phyloP scores from a whole-genome alignment of 1,140 invertebrate genomes.

The Cryptotermes secundus region DNA sequence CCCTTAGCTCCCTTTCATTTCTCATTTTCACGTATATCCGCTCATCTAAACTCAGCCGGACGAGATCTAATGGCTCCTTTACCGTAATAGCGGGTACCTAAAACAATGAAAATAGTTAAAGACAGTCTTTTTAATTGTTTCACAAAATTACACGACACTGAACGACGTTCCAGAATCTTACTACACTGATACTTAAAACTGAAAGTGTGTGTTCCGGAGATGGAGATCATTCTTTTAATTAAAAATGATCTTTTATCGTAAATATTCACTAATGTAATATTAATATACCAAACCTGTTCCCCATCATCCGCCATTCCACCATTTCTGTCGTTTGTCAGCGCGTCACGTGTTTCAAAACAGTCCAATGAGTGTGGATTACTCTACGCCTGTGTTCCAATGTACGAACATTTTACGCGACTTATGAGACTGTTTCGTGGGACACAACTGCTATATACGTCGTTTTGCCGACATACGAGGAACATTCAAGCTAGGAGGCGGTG shows the following conservation, averaged over 20 bases:
- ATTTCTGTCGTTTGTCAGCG: too few relatives aligned
- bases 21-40: conserved; percentile 99
- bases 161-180: too few relatives aligned
- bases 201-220: too few relatives aligned
- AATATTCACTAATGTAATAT: too few relatives aligned
- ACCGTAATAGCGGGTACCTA: conserved; percentile 82
- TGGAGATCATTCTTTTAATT: too few relatives aligned
- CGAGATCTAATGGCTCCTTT: conserved; percentile 96
- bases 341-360: not conserved
- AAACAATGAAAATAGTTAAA: conserved; percentile 38
- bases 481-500: not conserved
- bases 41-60: conserved; percentile 94
- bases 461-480: not conserved
- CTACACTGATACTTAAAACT: too few relatives aligned
- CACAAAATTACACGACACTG: too few relatives aligned
- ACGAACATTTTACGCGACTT: not conserved
- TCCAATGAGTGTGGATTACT: not conserved
- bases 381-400: not conserved
- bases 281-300: not conserved
- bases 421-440: not conserved
- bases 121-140: too few relatives aligned
- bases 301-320: not conserved
- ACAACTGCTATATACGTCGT: not conserved
- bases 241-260: too few relatives aligned
- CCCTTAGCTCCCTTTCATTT: conserved; percentile 92